Evolutionary conservation across 2,888 invertebrate species (phyloP).

Genomic region (Dicranocentrus wangi): DNA sequence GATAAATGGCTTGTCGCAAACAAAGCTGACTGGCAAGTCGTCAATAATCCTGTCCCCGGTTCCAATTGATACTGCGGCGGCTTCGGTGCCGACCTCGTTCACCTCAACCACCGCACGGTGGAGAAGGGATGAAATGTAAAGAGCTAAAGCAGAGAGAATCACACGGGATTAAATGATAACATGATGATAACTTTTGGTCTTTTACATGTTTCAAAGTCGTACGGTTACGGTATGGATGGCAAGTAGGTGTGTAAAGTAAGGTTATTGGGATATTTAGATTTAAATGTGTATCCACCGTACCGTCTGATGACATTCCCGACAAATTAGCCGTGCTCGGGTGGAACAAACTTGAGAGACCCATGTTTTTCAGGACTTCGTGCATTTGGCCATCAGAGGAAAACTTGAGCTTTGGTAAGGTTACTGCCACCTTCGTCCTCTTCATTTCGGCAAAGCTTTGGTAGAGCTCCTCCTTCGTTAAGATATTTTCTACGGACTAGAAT

Average conservation of each 20-base stretch:
- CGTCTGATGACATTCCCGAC: constrained; percentile 78
- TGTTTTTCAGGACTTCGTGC: constrained; percentile 61
- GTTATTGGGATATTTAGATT: neutral
- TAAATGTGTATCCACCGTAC: constrained; percentile 47
- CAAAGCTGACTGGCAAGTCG: constrained; percentile 74
- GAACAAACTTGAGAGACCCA: constrained; percentile 80
- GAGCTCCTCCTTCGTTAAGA: constrained; percentile 22
- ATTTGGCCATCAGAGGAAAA: constrained; percentile 76
- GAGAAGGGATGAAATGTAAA: constrained; percentile 74
- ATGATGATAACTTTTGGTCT: neutral
- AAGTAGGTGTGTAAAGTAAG: no score
- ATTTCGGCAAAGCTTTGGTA: constrained; percentile 44
- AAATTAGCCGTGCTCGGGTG: constrained; percentile 80
- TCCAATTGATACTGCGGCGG: constrained; percentile 82
- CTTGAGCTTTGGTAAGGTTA: constrained; percentile 83
- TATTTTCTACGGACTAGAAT: constrained; percentile 59
- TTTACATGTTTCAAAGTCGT: no score
- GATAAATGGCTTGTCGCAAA: constrained; percentile 83
- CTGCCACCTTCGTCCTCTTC: constrained; percentile 65
- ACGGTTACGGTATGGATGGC: no score
- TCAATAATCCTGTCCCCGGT: constrained; percentile 75
- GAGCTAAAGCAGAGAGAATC: constrained; percentile 39
- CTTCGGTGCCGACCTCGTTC: constrained; percentile 77
- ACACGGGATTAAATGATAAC: neutral
- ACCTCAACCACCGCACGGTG: constrained; percentile 75